Conservation (phyloP, 1,140 invertebrate genomes). For the Drosophila azteca region DNA sequence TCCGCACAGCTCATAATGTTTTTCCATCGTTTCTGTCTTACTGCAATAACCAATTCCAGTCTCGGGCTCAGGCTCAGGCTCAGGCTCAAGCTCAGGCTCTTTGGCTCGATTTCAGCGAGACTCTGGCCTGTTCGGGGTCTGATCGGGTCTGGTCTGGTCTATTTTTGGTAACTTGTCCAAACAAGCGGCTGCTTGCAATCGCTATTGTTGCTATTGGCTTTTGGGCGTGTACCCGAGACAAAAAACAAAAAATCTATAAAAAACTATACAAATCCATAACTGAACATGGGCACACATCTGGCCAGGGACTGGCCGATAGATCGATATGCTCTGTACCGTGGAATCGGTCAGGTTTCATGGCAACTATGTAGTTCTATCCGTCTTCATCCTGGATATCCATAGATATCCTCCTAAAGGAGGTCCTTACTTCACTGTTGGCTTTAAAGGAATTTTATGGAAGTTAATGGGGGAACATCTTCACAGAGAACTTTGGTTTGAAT, state of each 20-base stretch:
- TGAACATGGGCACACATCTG: slow-evolving; percentile 28
- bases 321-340: slow-evolving; percentile 11
- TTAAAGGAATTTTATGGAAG: no score
- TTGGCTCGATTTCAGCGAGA: slow-evolving; percentile 28
- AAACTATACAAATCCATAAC: slow-evolving; percentile 60
- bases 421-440: no score
- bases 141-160: slow-evolving; percentile 49
- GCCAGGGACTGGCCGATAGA: slow-evolving; percentile 18
- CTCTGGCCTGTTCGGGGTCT: slow-evolving; percentile 1
- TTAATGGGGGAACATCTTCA: no score
- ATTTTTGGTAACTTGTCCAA: slow-evolving; percentile 80
- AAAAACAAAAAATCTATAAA: slow-evolving; percentile 12
- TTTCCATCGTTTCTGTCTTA: slow-evolving; percentile 14
- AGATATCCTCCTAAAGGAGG: no score
- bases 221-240: slow-evolving; percentile 55
- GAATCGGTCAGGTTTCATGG: slow-evolving; percentile 5
- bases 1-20: slow-evolving; percentile 25
- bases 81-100: not conserved
- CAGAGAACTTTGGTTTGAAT: no score
- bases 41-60: slow-evolving; percentile 22
- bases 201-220: slow-evolving; percentile 54
- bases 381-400: no score
- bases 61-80: slow-evolving; percentile 21
- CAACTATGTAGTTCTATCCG: no score
- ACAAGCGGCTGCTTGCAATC: slow-evolving; percentile 40